Evolutionary conservation across 2,113 vertebrate species (phyloP).

Genomic region (Daphoenositta chrysoptera): DNA sequence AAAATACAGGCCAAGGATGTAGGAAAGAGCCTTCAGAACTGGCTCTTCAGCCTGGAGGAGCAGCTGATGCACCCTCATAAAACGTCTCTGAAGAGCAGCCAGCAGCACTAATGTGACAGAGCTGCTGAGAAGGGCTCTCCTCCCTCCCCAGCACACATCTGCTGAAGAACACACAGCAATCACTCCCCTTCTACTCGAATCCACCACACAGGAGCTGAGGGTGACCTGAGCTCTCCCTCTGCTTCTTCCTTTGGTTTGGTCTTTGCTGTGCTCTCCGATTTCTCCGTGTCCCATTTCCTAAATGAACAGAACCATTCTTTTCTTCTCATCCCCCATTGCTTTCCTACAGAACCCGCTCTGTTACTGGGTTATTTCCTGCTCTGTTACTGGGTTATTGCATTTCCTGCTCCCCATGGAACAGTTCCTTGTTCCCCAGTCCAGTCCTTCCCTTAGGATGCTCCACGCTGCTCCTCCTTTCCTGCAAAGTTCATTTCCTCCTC

Average conservation of each 20-base stretch:
- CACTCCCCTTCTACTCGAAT: not conserved
- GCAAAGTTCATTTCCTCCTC: not conserved
- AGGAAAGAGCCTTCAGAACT: not conserved
- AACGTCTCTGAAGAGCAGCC: not conserved
- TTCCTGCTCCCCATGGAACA: not conserved
- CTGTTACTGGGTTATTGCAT: not conserved
- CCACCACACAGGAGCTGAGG: not conserved
- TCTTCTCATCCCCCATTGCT: not conserved
- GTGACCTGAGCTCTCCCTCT: not conserved
- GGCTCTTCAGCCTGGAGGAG: not conserved
- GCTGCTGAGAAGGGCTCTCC: not conserved
- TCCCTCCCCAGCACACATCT: not conserved
- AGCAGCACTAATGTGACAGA: not conserved
- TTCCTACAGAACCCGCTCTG: fast-evolving
- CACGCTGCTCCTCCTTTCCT: not conserved
- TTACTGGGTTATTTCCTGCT: not conserved
- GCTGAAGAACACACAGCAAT: not conserved
- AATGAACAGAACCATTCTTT: not conserved
- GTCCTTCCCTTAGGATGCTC: not conserved
- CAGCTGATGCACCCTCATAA: not conserved
- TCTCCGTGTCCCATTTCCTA: not conserved
- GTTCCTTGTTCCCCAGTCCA: not conserved
- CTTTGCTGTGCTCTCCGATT: not conserved
- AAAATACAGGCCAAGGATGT: not conserved
- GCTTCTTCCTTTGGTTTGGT: not conserved